phyloP scores from a whole-genome alignment of 2,113 vertebrate genomes.

The Stegastes partitus region DNA sequence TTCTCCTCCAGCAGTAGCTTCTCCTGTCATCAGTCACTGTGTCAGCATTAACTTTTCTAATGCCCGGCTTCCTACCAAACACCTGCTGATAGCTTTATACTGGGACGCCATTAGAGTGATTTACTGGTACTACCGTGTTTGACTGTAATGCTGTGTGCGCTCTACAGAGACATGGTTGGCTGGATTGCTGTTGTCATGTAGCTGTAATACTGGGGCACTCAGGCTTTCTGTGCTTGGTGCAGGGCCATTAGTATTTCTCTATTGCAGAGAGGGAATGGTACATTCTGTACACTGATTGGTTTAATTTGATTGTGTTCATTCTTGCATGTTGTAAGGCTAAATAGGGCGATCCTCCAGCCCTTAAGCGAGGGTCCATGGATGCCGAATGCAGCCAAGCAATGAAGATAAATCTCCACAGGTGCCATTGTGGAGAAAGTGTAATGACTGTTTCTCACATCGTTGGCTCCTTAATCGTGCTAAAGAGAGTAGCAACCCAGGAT shows the following conservation, averaged over 20 bases:
- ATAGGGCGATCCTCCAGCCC: slow-evolving; percentile 59
- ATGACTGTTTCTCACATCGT: slow-evolving; percentile 77
- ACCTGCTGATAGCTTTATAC: slow-evolving; percentile 64
- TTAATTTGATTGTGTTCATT: slow-evolving; percentile 71
- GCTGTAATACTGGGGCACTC: slow-evolving; percentile 38
- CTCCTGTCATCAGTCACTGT: slow-evolving; percentile 43
- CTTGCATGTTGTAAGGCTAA: slow-evolving; percentile 71
- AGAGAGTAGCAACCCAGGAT: slow-evolving; percentile 70
- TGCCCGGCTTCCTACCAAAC: slow-evolving; percentile 38
- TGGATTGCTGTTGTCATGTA: slow-evolving; percentile 60
- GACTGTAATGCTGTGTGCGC: slow-evolving; percentile 50
- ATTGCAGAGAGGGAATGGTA: slow-evolving; percentile 29
- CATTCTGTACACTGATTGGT: slow-evolving; percentile 55
- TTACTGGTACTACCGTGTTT: slow-evolving; percentile 54
- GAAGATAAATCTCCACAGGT: slow-evolving; percentile 79
- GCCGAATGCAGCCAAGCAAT: slow-evolving; percentile 67
- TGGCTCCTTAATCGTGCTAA: slow-evolving; percentile 79
- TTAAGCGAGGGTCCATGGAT: slow-evolving; percentile 55
- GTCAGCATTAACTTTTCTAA: slow-evolving; percentile 47
- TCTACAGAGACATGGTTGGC: slow-evolving; percentile 43
- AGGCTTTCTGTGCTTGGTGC: slow-evolving; percentile 35
- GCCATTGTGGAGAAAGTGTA: slow-evolving; percentile 70
- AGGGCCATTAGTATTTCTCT: slow-evolving; percentile 54
- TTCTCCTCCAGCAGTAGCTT: background rate
- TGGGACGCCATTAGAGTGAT: slow-evolving; percentile 63